phyloP scores from a whole-genome alignment of 2,888 invertebrate species.

The Caenorhabditis sp. region DNA sequence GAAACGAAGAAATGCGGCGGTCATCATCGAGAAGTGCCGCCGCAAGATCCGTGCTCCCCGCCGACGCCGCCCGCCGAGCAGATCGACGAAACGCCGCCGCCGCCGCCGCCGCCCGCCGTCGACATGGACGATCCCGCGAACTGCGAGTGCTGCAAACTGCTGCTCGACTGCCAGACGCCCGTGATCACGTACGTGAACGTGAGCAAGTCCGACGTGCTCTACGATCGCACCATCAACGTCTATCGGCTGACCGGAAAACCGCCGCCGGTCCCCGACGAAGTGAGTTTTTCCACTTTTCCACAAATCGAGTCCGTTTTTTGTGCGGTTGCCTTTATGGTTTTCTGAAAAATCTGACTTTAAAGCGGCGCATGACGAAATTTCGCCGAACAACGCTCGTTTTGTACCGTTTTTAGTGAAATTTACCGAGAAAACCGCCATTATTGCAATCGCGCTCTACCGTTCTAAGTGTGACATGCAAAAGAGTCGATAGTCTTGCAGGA shows the following conservation, averaged over 20 bases:
- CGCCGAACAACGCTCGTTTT: no score
- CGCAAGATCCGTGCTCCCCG: no score
- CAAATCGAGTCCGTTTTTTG: no score
- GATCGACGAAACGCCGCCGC: background rate
- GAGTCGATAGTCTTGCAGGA: no score
- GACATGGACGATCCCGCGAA: background rate
- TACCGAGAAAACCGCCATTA: background rate
- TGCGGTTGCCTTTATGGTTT: no score
- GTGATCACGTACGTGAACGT: slow-evolving; percentile 10
- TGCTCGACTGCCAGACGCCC: slow-evolving; percentile 13
- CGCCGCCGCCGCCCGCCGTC: background rate
- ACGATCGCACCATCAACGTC: slow-evolving; percentile 14
- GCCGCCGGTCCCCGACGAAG: background rate
- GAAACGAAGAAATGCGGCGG: no score
- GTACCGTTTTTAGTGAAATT: no score
- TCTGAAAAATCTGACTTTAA: no score
- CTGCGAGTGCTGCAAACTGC: slow-evolving; percentile 22
- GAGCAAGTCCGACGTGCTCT: slow-evolving; percentile 16
- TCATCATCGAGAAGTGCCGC: no score
- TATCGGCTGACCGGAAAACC: background rate
- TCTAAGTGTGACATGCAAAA: no score
- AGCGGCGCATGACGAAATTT: no score
- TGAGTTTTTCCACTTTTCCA: background rate
- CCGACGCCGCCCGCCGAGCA: background rate
- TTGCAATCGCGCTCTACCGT: no score